phyloP scores from a whole-genome alignment of 2,113 vertebrate species.

The Galeopterus variegatus region DNA sequence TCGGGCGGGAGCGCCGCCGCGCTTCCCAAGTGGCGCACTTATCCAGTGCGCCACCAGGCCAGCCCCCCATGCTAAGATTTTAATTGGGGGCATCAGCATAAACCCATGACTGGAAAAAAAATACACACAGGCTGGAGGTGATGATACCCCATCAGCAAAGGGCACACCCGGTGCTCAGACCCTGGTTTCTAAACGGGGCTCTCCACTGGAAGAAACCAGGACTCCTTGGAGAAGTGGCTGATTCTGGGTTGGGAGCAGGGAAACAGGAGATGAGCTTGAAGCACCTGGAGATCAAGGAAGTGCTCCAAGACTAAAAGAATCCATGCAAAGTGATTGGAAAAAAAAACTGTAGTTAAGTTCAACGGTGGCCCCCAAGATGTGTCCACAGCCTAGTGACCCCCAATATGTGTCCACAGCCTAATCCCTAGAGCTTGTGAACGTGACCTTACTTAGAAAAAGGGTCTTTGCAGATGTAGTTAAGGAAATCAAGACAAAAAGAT shows the following conservation, averaged over 20 bases:
- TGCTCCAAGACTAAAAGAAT: not conserved
- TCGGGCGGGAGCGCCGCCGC: too few species aligned
- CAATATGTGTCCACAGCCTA: not conserved
- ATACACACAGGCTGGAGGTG: too few species aligned
- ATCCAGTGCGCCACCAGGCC: too few species aligned
- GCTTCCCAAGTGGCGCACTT: too few species aligned
- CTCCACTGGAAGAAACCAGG: not conserved
- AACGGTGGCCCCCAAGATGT: too few species aligned
- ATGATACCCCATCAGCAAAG: not conserved
- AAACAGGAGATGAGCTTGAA: not conserved
- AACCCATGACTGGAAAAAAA: not conserved
- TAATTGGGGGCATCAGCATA: not conserved
- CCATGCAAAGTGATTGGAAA: not conserved
- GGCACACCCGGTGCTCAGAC: not conserved
- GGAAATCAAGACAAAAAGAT: not conserved
- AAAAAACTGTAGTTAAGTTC: not conserved
- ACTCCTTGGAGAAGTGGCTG: not conserved
- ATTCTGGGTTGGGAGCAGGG: not conserved
- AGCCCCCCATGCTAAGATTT: not conserved
- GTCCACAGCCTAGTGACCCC: too few species aligned
- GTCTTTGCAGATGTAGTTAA: not conserved
- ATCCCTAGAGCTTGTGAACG: not conserved
- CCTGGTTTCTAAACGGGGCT: not conserved
- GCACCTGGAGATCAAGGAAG: not conserved
- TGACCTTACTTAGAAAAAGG: not conserved